A percentile compares a stretch with the other conserved stretches of the same genome.
phyloP scores from a whole-genome alignment of 2,797 vertebrate species.

The Sebastes diaconus region DNA sequence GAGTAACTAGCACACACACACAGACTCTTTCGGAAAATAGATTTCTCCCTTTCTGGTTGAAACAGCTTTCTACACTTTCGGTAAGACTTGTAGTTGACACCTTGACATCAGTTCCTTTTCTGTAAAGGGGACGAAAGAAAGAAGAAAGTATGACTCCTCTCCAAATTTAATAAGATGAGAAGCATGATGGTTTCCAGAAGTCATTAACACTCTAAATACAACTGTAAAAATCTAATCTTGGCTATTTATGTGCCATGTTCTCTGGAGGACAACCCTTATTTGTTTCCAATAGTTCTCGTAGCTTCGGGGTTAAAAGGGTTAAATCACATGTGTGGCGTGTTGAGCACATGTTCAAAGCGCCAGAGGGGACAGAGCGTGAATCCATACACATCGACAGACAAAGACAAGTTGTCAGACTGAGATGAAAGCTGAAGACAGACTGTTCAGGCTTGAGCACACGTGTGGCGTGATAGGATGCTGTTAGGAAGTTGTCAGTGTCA shows the following conservation, averaged over 20 bases:
- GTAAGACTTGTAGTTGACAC: background rate
- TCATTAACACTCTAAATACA: background rate
- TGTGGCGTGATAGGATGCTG: conserved; percentile 9
- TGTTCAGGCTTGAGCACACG: background rate
- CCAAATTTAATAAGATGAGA: background rate
- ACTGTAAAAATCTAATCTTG: background rate
- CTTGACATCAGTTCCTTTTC: background rate
- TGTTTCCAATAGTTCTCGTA: background rate
- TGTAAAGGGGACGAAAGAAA: background rate
- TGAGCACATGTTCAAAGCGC: background rate
- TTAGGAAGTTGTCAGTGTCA: background rate
- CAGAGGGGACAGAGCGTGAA: background rate
- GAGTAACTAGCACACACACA: background rate
- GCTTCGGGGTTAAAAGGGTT: background rate
- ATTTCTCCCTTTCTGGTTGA: background rate
- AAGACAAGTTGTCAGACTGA: background rate
- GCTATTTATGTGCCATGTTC: background rate
- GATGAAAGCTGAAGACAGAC: background rate
- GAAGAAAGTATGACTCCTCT: background rate
- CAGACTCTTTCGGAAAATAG: background rate
- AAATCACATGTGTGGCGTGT: background rate
- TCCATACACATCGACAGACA: background rate
- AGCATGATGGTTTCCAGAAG: background rate
- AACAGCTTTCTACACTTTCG: background rate
- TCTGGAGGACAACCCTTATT: background rate